Evolutionary conservation across 2,797 vertebrate genomes (phyloP).

Genomic region (Rousettus madagascariensis): DNA sequence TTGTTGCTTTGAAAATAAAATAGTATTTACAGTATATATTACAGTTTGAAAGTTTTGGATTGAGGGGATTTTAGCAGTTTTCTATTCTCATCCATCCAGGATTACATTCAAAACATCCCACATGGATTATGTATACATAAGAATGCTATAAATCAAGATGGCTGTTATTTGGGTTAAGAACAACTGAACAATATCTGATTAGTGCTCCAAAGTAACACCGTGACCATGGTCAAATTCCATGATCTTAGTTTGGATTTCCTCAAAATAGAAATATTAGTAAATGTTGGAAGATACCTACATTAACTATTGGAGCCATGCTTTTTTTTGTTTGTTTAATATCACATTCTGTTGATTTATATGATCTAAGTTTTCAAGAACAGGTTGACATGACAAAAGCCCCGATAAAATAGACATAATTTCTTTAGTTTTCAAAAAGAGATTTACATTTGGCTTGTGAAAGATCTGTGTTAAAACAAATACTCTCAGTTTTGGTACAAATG

Average conservation of each 20-base stretch:
- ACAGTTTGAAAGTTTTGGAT: constrained; percentile 31
- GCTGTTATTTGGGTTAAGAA: constrained; percentile 12
- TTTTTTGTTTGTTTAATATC: constrained; percentile 27
- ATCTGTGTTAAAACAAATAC: constrained; percentile 45
- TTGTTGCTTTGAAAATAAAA: constrained; percentile 52
- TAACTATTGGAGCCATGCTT: background rate
- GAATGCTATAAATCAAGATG: constrained; percentile 3
- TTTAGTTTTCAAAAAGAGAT: constrained; percentile 51
- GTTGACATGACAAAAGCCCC: constrained; percentile 43
- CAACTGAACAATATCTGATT: constrained; percentile 19
- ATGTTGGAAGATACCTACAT: constrained; percentile 16
- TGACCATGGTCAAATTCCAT: constrained; percentile 7
- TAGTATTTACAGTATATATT: constrained; percentile 6
- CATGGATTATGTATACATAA: background rate
- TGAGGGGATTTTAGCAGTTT: constrained; percentile 42
- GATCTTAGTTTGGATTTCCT: constrained; percentile 51
- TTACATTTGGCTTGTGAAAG: constrained; percentile 23
- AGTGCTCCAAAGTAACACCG: background rate
- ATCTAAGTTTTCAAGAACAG: constrained; percentile 30
- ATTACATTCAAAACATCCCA: constrained; percentile 22
- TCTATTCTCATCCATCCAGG: background rate
- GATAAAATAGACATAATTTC: constrained; percentile 16
- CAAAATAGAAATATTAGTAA: constrained; percentile 52
- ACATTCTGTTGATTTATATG: constrained; percentile 51
- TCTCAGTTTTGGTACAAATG: background rate